Evolutionary conservation across 2,113 vertebrate species (phyloP).

Genomic region (Tupaia tana): DNA sequence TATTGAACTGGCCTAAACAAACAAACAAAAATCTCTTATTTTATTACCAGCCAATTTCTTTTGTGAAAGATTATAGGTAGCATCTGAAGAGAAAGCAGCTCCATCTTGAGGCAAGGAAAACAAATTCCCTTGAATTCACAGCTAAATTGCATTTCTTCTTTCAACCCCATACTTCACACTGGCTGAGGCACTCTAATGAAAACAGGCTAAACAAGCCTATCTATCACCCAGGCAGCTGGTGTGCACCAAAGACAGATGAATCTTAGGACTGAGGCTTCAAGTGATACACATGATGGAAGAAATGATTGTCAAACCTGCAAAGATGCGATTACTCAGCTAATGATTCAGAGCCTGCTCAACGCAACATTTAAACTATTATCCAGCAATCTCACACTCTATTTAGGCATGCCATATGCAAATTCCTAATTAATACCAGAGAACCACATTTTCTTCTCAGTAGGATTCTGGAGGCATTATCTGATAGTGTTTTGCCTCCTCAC

Average conservation of each 20-base stretch:
- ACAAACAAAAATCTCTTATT: no score
- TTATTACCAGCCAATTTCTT: background rate
- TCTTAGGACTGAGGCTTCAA: background rate
- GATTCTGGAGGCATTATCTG: background rate
- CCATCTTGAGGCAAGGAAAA: conserved; percentile 54
- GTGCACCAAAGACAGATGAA: conserved; percentile 25
- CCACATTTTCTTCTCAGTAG: background rate
- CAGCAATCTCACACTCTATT: background rate
- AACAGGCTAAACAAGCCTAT: conserved; percentile 10
- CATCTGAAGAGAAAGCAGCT: conserved; percentile 47
- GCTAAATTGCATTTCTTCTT: conserved; percentile 58
- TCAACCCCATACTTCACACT: conserved; percentile 26
- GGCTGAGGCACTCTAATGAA: conserved; percentile 31
- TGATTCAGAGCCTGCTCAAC: background rate
- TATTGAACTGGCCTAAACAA: background rate
- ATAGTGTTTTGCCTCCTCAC: background rate
- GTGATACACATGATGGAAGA: background rate
- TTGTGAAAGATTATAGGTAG: conserved; percentile 3
- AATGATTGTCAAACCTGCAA: background rate
- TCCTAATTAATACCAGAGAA: background rate
- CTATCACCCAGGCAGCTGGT: conserved; percentile 14
- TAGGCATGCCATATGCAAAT: background rate
- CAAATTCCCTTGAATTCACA: conserved; percentile 50
- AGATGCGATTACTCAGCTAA: background rate
- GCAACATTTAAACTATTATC: background rate